Conservation (phyloP, 2,888 invertebrate species). For the Drosophila maculinotata region DNA sequence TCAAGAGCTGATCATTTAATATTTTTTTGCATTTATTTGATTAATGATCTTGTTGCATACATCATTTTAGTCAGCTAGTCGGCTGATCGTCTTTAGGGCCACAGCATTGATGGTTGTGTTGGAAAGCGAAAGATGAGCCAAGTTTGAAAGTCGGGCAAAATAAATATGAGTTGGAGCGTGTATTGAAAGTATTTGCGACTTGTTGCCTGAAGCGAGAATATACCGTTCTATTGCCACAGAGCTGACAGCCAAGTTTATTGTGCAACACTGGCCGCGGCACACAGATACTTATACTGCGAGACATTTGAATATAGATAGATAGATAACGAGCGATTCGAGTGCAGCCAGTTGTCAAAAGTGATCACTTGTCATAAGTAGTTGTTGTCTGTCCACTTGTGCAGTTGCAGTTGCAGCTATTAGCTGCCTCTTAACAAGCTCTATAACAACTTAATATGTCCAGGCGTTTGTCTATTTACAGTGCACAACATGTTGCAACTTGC, state of each 20-base stretch:
- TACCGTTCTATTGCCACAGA: slow-evolving; percentile 23
- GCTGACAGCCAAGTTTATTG: slow-evolving; percentile 41
- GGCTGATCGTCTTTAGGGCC: neutral
- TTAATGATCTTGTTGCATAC: slow-evolving; percentile 34
- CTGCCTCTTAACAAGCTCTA: slow-evolving; percentile 62
- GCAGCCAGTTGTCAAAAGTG: slow-evolving; percentile 75
- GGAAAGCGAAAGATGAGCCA: slow-evolving; percentile 42
- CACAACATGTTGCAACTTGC: slow-evolving; percentile 30
- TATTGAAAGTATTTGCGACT: neutral
- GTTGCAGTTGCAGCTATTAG: slow-evolving; percentile 62
- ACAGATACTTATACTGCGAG: slow-evolving; percentile 18
- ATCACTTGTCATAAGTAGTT: slow-evolving; percentile 59
- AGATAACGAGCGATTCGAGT: slow-evolving; percentile 33
- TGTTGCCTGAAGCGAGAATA: slow-evolving; percentile 7
- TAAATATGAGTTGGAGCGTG: neutral
- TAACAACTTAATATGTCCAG: slow-evolving; percentile 53
- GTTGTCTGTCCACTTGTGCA: slow-evolving; percentile 8
- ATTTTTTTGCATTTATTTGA: slow-evolving; percentile 30
- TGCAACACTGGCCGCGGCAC: slow-evolving; percentile 37
- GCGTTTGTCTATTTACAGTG: slow-evolving; percentile 37
- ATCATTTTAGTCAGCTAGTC: too few species aligned
- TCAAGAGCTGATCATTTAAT: slow-evolving; percentile 32
- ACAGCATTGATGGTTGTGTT: slow-evolving; percentile 22
- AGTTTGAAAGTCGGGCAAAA: slow-evolving; percentile 26
- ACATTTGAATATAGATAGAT: neutral